These are phyloP conservation scores for Ectemnius lituratus DNA, from an alignment of 2,888 invertebrate species.

Conservation along the genomic window DNA sequence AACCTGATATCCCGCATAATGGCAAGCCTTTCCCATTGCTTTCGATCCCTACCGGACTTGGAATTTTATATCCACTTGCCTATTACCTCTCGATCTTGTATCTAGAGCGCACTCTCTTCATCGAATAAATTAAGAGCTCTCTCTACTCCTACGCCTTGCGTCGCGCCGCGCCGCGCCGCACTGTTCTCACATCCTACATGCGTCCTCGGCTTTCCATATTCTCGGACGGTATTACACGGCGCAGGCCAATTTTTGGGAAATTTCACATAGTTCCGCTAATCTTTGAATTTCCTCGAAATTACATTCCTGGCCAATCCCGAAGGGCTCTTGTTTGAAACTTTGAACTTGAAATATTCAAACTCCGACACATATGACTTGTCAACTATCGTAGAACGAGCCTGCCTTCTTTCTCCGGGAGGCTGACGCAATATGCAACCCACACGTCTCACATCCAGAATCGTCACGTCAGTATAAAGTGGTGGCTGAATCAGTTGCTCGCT, in stretches of 20 bases:
- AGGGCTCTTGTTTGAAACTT: not conserved
- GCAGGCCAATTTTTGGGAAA: not conserved
- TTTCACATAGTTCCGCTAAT: constrained; percentile 13
- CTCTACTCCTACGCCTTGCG: no score
- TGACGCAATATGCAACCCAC: no score
- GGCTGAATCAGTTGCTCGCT: constrained; percentile 42
- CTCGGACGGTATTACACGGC: not conserved
- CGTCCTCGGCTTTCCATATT: not conserved
- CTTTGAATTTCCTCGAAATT: constrained; percentile 30
- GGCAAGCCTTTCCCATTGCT: constrained; percentile 33
- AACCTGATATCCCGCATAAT: constrained; percentile 25
- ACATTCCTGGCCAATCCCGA: constrained; percentile 38
- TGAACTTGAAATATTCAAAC: constrained; percentile 6
- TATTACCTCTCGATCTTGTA: not conserved
- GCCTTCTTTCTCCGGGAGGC: no score
- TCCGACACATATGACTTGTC: not conserved
- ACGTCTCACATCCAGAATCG: no score
- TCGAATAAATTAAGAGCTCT: constrained; percentile 1
- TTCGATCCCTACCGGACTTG: constrained; percentile 30
- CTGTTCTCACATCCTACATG: no score
- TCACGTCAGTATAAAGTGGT: constrained; percentile 4
- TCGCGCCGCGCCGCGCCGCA: no score
- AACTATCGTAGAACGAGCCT: no score
- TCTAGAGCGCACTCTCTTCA: not conserved
- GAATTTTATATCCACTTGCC: constrained; percentile 23